phyloP scores from a whole-genome alignment of 2,888 invertebrate species.

The Agrotis exclamationis region DNA sequence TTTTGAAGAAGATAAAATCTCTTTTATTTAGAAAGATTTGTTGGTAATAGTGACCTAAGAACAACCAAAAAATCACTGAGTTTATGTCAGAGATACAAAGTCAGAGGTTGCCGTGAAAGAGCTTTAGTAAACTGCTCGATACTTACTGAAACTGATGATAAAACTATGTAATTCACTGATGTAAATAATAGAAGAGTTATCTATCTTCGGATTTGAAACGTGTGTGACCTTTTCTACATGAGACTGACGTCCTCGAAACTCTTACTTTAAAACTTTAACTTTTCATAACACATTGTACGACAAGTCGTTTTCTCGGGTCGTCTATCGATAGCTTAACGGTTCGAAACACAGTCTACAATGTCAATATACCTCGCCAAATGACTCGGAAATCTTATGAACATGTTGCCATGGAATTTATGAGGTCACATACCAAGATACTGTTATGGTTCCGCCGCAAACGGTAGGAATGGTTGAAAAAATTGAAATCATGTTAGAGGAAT shows the following conservation, averaged over 20 bases:
- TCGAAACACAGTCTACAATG: conserved; percentile 37
- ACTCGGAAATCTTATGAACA: conserved; percentile 61
- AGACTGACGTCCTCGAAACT: background rate
- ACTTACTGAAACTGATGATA: background rate
- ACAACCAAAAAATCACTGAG: too few relatives aligned
- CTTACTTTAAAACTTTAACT: background rate
- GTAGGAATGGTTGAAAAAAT: background rate
- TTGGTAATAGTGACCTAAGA: too few relatives aligned
- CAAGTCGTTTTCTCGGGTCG: background rate
- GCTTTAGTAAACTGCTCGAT: background rate
- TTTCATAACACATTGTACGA: conserved; percentile 6
- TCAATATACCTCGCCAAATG: conserved; percentile 55
- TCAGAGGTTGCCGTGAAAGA: background rate
- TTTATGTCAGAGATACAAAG: background rate
- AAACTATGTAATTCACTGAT: background rate
- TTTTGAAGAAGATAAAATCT: too few relatives aligned
- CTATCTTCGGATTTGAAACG: background rate
- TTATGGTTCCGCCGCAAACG: conserved; percentile 18
- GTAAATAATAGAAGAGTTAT: background rate
- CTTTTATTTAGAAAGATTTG: too few relatives aligned
- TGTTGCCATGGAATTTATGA: conserved; percentile 55
- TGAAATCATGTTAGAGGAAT: too few relatives aligned
- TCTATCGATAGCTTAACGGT: conserved; percentile 53
- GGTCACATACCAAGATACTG: conserved; percentile 42
- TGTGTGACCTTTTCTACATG: background rate